phyloP scores from a whole-genome alignment of 2,113 vertebrate species.

The Oxyura jamaicensis region DNA sequence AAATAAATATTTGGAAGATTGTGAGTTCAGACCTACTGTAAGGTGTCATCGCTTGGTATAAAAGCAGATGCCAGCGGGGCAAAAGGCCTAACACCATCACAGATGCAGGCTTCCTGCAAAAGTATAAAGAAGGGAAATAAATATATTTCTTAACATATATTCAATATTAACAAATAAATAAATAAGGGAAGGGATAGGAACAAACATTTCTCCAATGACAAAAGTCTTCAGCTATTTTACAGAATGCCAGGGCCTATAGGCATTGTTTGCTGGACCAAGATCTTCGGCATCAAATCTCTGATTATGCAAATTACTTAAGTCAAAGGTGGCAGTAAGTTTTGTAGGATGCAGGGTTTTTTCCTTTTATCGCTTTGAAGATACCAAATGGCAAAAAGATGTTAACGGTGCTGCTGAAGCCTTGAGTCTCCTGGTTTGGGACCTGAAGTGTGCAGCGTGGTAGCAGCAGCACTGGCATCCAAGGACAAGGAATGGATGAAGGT shows the following conservation, averaged over 20 bases:
- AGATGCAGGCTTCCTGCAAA: not conserved
- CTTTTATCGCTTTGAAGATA: not conserved
- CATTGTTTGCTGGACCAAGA: not conserved
- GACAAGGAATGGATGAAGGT: not conserved
- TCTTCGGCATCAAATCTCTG: not conserved
- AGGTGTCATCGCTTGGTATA: rapidly evolving
- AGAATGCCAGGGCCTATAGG: not conserved
- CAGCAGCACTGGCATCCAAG: not conserved
- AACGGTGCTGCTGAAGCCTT: not conserved
- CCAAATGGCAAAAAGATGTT: not conserved
- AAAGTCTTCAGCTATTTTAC: not conserved
- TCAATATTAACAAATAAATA: not conserved
- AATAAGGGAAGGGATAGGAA: not conserved
- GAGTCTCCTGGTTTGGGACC: not conserved
- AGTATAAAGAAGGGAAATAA: not conserved
- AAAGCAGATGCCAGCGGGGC: not conserved
- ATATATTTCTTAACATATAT: not conserved
- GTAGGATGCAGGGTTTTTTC: not conserved
- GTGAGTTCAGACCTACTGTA: not conserved
- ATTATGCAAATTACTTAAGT: not conserved
- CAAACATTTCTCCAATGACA: not conserved
- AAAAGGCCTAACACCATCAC: not conserved
- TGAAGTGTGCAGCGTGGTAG: not conserved
- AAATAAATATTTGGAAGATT: not conserved
- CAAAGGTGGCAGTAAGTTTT: not conserved